Evolutionary conservation across 2,888 invertebrate species (phyloP).

Genomic region (Drosophila meridiana): DNA sequence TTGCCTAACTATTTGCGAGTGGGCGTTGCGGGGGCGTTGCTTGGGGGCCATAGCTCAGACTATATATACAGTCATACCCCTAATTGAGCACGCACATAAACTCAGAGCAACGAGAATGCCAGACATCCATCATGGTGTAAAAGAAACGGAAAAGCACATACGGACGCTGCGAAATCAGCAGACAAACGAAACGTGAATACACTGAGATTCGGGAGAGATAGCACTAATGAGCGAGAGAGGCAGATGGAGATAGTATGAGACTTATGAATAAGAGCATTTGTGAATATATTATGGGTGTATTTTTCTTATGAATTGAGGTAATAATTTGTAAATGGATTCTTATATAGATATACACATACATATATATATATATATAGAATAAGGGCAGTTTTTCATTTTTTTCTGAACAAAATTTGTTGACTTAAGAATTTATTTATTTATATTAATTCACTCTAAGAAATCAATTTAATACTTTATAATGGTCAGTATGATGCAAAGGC

Average conservation of each 20-base stretch:
- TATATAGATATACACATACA: neutral
- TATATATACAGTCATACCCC: slow-evolving; percentile 41
- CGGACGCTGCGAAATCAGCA: neutral
- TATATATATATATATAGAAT: neutral
- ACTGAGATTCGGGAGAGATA: slow-evolving; percentile 3
- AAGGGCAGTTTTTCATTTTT: too few species aligned
- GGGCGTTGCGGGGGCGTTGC: neutral
- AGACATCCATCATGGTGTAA: slow-evolving; percentile 49
- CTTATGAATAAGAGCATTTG: neutral
- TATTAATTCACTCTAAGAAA: too few species aligned
- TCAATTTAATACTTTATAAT: too few species aligned
- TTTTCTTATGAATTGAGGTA: neutral
- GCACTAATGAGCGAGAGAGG: neutral
- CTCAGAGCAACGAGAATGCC: slow-evolving; percentile 38
- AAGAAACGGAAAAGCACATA: slow-evolving; percentile 5
- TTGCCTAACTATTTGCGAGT: neutral
- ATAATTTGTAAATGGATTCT: neutral
- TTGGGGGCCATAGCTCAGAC: slow-evolving; percentile 21
- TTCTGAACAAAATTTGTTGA: too few species aligned
- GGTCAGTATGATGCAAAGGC: too few species aligned
- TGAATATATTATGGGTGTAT: neutral
- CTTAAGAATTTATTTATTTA: too few species aligned
- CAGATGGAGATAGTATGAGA: neutral
- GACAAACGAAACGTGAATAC: slow-evolving; percentile 14
- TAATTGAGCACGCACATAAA: slow-evolving; percentile 72